Conservation (phyloP, 2,888 invertebrate species). For the Myathropa florea region DNA sequence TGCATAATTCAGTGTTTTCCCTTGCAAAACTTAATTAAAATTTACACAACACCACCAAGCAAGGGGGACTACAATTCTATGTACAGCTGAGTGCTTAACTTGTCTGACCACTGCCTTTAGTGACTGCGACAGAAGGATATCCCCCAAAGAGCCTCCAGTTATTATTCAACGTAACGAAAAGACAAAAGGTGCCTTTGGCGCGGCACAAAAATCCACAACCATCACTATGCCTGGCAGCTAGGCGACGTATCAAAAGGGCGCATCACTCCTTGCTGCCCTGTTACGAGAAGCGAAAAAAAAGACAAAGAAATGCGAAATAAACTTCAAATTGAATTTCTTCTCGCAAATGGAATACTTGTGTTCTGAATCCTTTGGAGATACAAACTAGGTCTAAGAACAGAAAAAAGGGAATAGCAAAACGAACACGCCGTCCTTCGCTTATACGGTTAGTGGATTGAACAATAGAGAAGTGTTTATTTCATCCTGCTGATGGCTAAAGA, state of each 20-base stretch:
- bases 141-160: conserved; percentile 6
- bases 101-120: conserved; percentile 32
- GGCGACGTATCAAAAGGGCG: conserved; percentile 32
- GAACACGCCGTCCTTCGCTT: background rate
- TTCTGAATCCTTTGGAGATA: conserved; percentile 32
- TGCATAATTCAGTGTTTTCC: conserved; percentile 28
- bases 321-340: conserved; percentile 58
- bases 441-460: background rate
- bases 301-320: conserved; percentile 14
- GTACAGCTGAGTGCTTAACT: conserved; percentile 21
- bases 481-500: conserved; percentile 7
- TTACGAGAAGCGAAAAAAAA: conserved; percentile 27
- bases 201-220: conserved; percentile 19
- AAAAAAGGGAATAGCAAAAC: conserved; percentile 2
- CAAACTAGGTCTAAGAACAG: conserved; percentile 5
- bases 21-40: conserved; percentile 29
- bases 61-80: background rate
- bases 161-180: conserved; percentile 29
- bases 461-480: conserved; percentile 1
- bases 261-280: conserved; percentile 16
- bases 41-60: conserved; percentile 14
- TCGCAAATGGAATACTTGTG: conserved; percentile 63
- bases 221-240: conserved; percentile 6
- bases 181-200: conserved; percentile 19
- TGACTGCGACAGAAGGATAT: conserved; percentile 16